These are phyloP conservation scores for Halesus radiatus DNA, from an alignment of 1,140 invertebrate genomes.

Conservation along the genomic window DNA sequence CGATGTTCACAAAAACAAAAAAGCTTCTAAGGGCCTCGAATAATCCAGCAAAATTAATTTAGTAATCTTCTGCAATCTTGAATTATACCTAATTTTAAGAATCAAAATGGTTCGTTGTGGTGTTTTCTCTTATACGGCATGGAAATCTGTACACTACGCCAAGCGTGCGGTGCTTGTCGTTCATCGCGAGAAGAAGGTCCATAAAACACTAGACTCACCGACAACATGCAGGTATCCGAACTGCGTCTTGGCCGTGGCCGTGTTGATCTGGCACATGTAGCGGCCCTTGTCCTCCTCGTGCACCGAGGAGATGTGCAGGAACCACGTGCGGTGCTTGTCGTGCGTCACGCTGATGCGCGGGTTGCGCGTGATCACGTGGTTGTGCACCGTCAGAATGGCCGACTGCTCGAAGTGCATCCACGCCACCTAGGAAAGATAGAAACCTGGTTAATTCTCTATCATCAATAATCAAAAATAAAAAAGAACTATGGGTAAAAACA, in stretches of 20 bases:
- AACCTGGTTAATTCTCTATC: neutral
- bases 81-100: no score
- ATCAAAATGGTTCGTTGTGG: no score
- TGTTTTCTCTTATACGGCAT: no score
- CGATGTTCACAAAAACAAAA: no score
- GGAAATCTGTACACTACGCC: no score
- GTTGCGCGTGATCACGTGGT: constrained; percentile 93
- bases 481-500: no score
- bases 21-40: no score
- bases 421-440: constrained; percentile 80
- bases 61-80: no score
- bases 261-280: constrained; percentile 98
- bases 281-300: constrained; percentile 91
- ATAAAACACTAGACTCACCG: constrained; percentile 75
- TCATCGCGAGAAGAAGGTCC: no score
- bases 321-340: constrained; percentile 90
- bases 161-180: no score
- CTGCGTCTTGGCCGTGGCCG: constrained; percentile 91
- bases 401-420: constrained; percentile 97
- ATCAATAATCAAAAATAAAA: no score
- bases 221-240: constrained; percentile 94
- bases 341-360: constrained; percentile 91
- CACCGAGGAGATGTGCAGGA: constrained; percentile 91
- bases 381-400: constrained; percentile 92
- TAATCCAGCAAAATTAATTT: no score